phyloP scores from a whole-genome alignment of 2,888 invertebrate genomes.

The Pristionchus mayeri region DNA sequence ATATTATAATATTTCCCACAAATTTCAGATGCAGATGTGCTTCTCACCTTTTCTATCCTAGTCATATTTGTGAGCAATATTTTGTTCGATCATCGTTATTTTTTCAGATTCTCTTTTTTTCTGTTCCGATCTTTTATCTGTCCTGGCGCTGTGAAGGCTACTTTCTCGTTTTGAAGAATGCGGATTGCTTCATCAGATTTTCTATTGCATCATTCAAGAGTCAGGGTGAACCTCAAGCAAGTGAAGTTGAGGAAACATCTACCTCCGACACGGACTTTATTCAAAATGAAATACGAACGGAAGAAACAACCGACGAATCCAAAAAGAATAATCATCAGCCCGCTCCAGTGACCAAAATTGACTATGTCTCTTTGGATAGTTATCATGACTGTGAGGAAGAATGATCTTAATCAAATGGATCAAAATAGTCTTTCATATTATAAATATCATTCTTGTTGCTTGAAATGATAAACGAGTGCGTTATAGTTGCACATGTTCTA shows the following conservation, averaged over 20 bases:
- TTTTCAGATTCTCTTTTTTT: neutral
- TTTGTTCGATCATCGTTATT: neutral
- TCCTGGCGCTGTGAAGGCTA: neutral
- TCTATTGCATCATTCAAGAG: neutral
- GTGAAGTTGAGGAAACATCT: neutral
- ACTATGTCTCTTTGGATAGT: neutral
- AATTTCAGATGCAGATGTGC: no score
- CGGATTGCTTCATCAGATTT: neutral
- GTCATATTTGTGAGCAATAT: neutral
- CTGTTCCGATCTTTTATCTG: neutral
- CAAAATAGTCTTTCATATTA: no score
- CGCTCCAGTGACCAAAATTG: neutral
- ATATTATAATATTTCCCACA: no score
- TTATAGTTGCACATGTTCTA: neutral
- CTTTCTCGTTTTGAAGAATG: neutral
- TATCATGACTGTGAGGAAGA: slow-evolving; percentile 15
- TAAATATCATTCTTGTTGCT: neutral
- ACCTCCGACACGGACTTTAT: no score
- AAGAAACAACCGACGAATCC: neutral
- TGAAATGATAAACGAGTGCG: neutral
- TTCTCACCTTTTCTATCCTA: neutral
- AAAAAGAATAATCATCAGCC: neutral
- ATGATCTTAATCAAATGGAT: neutral
- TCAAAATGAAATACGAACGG: no score
- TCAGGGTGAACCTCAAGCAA: no score